Conservation (phyloP, 1,140 invertebrate species). For the Teleopsis dalmanni region DNA sequence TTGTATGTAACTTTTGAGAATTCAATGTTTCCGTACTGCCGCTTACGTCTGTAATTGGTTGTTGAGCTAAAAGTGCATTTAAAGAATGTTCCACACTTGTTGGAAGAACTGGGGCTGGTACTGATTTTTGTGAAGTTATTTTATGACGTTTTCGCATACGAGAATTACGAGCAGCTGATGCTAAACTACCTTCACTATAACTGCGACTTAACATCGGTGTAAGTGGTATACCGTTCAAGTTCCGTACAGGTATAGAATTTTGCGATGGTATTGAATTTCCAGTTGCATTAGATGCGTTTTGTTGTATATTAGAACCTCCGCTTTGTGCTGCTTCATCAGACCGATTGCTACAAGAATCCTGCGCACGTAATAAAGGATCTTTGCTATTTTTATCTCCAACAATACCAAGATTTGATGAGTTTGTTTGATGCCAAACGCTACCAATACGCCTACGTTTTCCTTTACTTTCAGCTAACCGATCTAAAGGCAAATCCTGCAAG, state of each 20-base stretch:
- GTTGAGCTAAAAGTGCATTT: slow-evolving; percentile 39
- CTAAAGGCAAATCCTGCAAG: slow-evolving; percentile 79
- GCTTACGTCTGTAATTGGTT: slow-evolving; percentile 10
- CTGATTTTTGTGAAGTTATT: neutral
- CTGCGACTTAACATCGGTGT: slow-evolving; percentile 46
- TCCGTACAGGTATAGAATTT: neutral
- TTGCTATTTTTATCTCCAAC: slow-evolving; percentile 17
- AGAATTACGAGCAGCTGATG: slow-evolving; percentile 34
- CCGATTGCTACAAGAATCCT: slow-evolving; percentile 24
- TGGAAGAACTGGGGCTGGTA: slow-evolving; percentile 41
- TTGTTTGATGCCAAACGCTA: slow-evolving; percentile 43
- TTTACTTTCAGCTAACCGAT: slow-evolving; percentile 77
- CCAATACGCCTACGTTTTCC: slow-evolving; percentile 57
- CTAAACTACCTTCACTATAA: slow-evolving; percentile 49
- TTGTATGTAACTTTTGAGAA: neutral
- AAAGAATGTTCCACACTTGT: slow-evolving; percentile 50
- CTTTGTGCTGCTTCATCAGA: slow-evolving; percentile 34
- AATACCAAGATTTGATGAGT: slow-evolving; percentile 15
- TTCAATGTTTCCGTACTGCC: slow-evolving; percentile 16
- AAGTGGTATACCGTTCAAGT: slow-evolving; percentile 21
- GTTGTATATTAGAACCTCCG: slow-evolving; percentile 1
- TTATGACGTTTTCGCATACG: slow-evolving; percentile 23
- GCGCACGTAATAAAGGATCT: slow-evolving; percentile 21
- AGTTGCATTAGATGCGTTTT: slow-evolving; percentile 12
- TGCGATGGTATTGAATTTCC: slow-evolving; percentile 6